Conservation (phyloP, 2,113 vertebrate genomes). For the Procavia capensis region DNA sequence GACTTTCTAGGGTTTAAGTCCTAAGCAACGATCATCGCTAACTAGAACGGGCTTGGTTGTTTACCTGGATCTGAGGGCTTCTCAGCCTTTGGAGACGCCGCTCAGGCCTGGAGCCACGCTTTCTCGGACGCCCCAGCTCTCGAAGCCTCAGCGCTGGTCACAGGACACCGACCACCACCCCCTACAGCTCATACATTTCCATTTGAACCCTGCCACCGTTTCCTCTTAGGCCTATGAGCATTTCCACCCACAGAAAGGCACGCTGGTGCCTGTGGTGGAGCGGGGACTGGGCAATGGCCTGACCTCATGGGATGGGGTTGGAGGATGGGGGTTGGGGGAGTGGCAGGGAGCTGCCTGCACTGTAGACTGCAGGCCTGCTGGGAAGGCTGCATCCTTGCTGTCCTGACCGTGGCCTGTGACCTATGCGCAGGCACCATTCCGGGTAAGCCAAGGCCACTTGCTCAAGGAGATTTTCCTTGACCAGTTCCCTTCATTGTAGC, state of each 20-base stretch:
- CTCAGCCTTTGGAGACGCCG: background rate
- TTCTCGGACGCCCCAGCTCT: background rate
- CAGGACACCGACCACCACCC: background rate
- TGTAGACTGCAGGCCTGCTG: background rate
- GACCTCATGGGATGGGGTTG: too few species aligned
- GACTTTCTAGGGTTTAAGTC: background rate
- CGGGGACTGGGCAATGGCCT: too few species aligned
- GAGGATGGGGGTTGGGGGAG: too few species aligned
- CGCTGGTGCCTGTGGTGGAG: background rate
- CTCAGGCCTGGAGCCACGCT: background rate
- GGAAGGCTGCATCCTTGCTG: background rate
- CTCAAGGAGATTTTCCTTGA: background rate
- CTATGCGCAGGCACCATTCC: background rate
- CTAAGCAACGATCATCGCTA: background rate
- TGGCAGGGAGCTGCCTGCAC: accelerated
- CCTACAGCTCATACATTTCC: background rate
- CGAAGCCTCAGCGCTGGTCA: background rate
- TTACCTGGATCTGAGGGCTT: background rate
- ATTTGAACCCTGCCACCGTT: background rate
- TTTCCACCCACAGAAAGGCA: background rate
- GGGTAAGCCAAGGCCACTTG: background rate
- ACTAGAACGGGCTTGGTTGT: background rate
- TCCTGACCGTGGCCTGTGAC: background rate
- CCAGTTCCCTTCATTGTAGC: background rate
- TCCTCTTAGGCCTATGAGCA: background rate